phyloP scores from a whole-genome alignment of 2,888 invertebrate genomes.

The Miltochrista miniata region DNA sequence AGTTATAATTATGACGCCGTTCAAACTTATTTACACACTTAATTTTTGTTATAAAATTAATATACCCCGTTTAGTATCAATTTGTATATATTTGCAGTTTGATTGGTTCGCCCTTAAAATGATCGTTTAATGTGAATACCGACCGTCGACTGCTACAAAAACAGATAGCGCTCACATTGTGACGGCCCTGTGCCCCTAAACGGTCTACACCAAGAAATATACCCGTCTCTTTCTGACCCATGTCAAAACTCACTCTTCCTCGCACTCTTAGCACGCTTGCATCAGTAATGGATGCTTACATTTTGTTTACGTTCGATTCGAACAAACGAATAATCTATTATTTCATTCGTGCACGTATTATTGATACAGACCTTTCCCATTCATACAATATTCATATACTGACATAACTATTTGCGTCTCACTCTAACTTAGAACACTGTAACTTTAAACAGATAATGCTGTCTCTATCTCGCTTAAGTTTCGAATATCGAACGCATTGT shows the following conservation, averaged over 20 bases:
- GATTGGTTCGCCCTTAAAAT: constrained; percentile 82
- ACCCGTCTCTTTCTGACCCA: constrained; percentile 53
- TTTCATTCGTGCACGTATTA: constrained; percentile 83
- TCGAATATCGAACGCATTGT: constrained; percentile 59
- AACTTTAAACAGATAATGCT: constrained; percentile 13
- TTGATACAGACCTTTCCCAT: constrained; percentile 76
- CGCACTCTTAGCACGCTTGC: constrained; percentile 51
- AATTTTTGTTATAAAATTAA: constrained; percentile 84
- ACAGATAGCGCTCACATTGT: constrained; percentile 64
- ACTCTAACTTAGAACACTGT: constrained; percentile 26
- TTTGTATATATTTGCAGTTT: constrained; percentile 83
- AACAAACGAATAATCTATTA: constrained; percentile 84
- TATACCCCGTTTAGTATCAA: constrained; percentile 83
- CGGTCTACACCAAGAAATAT: constrained; percentile 40
- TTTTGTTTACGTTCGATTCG: constrained; percentile 82
- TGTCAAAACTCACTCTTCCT: constrained; percentile 24
- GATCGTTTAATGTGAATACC: constrained; percentile 82
- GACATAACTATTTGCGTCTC: constrained; percentile 55
- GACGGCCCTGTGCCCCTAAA: constrained; percentile 33
- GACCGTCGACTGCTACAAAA: constrained; percentile 78
- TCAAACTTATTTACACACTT: constrained; percentile 83
- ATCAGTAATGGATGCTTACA: constrained; percentile 80
- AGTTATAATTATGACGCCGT: constrained; percentile 79
- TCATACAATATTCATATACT: constrained; percentile 74
- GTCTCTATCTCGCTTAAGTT: constrained; percentile 52